Base-by-base conservation (phyloP, 2,888 invertebrate genomes). In the Polietes domitor region DNA sequence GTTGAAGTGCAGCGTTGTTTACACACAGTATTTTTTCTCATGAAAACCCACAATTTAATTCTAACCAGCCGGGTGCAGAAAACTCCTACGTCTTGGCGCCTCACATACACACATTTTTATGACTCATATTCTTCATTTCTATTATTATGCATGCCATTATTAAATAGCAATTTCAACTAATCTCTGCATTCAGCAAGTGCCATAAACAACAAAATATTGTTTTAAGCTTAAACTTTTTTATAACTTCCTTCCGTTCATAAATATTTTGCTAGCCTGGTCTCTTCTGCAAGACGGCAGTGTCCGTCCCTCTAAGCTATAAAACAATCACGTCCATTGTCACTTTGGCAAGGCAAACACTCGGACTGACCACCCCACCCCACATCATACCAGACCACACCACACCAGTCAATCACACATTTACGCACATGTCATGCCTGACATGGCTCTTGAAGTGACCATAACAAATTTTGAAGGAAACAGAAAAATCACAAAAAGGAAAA, bases 191-290 rank as follows among this genome's bases (percentile, higher is more conserved):
- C 43, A 12, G 37, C 68, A 19, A 43, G 5, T 41, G 5, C 28
- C 68, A 80, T 77, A 80, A 75, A 55, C 70, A 73, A 72, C 73
- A 83, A 80, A 63, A 63, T 28, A 63, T 58, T 24, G 15, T 28
- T 74, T 83, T 76, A 77, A 83, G 80, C 63, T 68, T n/a, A 41
- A 74, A 72, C n/a, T n/a, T 58, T 77, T 79, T 83, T 75, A 83
- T 75, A 43, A 78, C 80, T 83, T 83, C 83, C 80, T 83, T 78
- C 83, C 80, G 50, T 47, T 24, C 32, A 72, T 78, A 75, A 77
- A 75, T 65, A 65, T 37, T 37, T 21, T 65, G 50, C 5, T 50
- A 6, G 7, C 41, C n/a, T n/a, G n/a, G n/a, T n/a, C 21, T 3
- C 24, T 24, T 19, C 6, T 9, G 1, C 63, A 43, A 24, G 10